Evolutionary conservation across 2,113 vertebrate genomes (phyloP), one percentile per base, ranked within the genome.

Genomic region (Laticauda colubrina): DNA sequence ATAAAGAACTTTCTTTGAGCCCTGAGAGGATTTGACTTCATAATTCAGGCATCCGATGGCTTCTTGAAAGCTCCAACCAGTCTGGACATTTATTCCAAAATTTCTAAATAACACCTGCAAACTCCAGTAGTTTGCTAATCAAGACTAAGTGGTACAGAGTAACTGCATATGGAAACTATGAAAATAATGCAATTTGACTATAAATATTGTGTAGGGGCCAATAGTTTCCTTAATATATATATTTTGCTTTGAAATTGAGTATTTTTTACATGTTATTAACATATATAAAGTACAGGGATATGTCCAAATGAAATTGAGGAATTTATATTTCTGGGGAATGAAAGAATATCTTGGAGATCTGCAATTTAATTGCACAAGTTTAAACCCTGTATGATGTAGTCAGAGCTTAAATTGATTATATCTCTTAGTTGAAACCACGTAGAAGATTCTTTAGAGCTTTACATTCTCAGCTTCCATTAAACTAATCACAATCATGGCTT

Each of bases 381-480:
- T 81, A 81, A 51, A 29, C 20, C 45, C 39, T 61, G 81, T 54
- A 51, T 61, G 29, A 90, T 92, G 34, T 23, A n/a, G 87, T 29
- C n/a, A 88, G 11, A 34, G 85, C 39, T 43, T 75, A 89, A 85
- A 85, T 34, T 43, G 29, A 43, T 64, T 89, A 2, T 54, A 26
- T 53, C 11, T 39, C 51, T 88, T 39, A 14, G 4, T 57, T 55
- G 21, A 6, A 8, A 53, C 21, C 29, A 89, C 29, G 54, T 89
- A 45, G 85, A n/a, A 85, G 20, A 61, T 24, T 59, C 43, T 64
- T 81, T 39, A 53, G 39, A 54, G 53, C 11, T 59, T 23, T 87
- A 53, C 48, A 69, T 87, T 91, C 64, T 91, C 53, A 88, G 51
- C 90, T 55, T 85, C 93, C 86, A 91, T 91, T 93, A 91, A 88